These are phyloP conservation scores for Nesoenas mayeri DNA, from an alignment of 2,113 vertebrate species.

Conservation along the genomic window DNA sequence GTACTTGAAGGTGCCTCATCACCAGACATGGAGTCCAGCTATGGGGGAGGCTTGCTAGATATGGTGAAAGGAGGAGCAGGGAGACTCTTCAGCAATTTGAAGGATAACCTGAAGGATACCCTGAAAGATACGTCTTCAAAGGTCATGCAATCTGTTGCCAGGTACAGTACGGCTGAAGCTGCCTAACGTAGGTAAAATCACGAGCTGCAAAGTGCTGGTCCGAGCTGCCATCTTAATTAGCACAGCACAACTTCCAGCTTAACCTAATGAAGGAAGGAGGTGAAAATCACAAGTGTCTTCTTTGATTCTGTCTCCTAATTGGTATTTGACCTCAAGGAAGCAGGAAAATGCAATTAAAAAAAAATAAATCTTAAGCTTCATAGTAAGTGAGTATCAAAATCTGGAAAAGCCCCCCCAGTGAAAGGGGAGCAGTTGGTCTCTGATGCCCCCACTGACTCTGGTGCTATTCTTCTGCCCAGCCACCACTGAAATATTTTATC, in stretches of 20 bases:
- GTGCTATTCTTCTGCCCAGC: neutral
- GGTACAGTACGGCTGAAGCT: slow-evolving; percentile 73
- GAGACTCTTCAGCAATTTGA: slow-evolving; percentile 97
- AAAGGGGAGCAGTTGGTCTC: neutral
- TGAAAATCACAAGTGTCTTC: neutral
- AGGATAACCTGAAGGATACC: slow-evolving; percentile 98
- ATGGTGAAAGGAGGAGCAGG: slow-evolving; percentile 98
- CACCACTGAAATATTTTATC: neutral
- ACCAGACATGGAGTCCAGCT: slow-evolving; percentile 92
- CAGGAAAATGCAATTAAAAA: neutral
- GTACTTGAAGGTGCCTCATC: slow-evolving; percentile 75
- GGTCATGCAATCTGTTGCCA: slow-evolving; percentile 97
- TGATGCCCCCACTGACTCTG: neutral
- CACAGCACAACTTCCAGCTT: neutral
- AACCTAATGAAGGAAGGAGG: neutral
- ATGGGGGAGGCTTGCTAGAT: slow-evolving; percentile 92
- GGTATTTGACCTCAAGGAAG: neutral
- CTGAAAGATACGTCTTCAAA: slow-evolving; percentile 97
- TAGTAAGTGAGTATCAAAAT: neutral
- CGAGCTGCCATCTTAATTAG: neutral
- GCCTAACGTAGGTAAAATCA: neutral
- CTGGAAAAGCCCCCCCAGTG: neutral
- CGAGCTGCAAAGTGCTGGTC: neutral
- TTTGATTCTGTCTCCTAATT: neutral
- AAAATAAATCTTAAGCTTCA: neutral